Percentiles rank a stretch among this genome's conserved stretches.
phyloP scores from a whole-genome alignment of 2,797 vertebrate species.

The Cetoscarus ocellatus region DNA sequence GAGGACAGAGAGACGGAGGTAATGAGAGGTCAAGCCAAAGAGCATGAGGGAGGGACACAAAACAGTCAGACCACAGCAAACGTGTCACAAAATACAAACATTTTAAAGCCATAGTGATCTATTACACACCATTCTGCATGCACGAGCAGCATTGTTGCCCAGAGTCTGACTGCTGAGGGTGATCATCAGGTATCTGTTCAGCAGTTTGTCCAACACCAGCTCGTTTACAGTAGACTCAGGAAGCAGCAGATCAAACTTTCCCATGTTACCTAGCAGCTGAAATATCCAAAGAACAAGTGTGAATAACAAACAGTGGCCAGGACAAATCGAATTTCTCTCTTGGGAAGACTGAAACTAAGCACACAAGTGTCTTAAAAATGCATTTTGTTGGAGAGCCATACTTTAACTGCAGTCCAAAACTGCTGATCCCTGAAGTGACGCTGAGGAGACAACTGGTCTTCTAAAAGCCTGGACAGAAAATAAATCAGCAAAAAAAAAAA shows the following conservation, averaged over 20 bases:
- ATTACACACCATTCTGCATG: slow-evolving; percentile 86
- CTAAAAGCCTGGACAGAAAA: slow-evolving; percentile 76
- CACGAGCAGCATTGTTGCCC: slow-evolving; percentile 65
- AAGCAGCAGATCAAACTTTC: slow-evolving; percentile 90
- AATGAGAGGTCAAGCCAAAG: neutral
- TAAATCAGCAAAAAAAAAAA: neutral
- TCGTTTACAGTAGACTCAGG: slow-evolving; percentile 86
- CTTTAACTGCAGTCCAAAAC: slow-evolving; percentile 94
- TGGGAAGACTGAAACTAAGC: neutral
- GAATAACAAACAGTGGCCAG: slow-evolving; percentile 18
- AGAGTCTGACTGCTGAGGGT: slow-evolving; percentile 83
- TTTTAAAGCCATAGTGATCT: neutral
- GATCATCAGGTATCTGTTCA: slow-evolving; percentile 92
- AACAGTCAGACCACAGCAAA: neutral
- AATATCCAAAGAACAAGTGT: slow-evolving; percentile 18
- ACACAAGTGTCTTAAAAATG: neutral
- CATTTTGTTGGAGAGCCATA: slow-evolving; percentile 54
- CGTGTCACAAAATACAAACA: neutral
- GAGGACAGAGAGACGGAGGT: neutral
- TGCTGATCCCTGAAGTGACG: slow-evolving; percentile 89
- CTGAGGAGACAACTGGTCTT: slow-evolving; percentile 85
- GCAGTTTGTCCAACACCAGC: slow-evolving; percentile 89
- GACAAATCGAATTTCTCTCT: neutral
- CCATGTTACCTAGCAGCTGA: slow-evolving; percentile 90
- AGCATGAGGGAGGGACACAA: neutral